These are phyloP conservation scores for Hoplodrina blanda DNA, from an alignment of 2,888 invertebrate species.

Conservation along the genomic window DNA sequence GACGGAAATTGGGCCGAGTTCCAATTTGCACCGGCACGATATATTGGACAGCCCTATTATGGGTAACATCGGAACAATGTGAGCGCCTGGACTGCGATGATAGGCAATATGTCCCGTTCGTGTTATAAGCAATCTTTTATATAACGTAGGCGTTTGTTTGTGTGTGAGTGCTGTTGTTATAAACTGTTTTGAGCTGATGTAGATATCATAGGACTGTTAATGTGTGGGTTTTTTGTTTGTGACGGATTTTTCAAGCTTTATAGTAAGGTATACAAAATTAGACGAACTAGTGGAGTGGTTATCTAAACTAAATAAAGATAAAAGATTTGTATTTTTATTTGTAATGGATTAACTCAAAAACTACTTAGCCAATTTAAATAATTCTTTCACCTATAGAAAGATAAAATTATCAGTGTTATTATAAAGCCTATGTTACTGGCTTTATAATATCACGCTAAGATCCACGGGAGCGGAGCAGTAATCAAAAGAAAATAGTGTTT, in stretches of 20 bases:
- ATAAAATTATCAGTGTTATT: too few relatives aligned
- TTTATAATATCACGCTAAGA: too few relatives aligned
- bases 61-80: conserved; percentile 41
- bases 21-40: conserved; percentile 38
- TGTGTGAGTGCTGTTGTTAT: conserved; percentile 1
- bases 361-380: too few relatives aligned
- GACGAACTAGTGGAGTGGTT: too few relatives aligned
- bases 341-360: too few relatives aligned
- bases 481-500: too few relatives aligned
- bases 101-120: conserved; percentile 54
- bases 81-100: conserved; percentile 54
- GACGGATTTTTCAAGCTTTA: not conserved
- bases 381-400: too few relatives aligned
- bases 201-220: not conserved
- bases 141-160: conserved; percentile 40
- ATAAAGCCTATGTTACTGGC: too few relatives aligned
- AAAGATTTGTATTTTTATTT: too few relatives aligned
- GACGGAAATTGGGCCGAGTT: conserved; percentile 32
- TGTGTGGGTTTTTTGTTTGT: not conserved
- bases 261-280: not conserved
- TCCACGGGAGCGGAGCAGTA: too few relatives aligned
- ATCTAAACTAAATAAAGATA: too few relatives aligned
- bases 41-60: conserved; percentile 45
- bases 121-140: conserved; percentile 30
- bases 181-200: not conserved